These are phyloP conservation scores for Lasioglossum figueresi DNA, from an alignment of 2,888 invertebrate genomes.

Conservation along the genomic window DNA sequence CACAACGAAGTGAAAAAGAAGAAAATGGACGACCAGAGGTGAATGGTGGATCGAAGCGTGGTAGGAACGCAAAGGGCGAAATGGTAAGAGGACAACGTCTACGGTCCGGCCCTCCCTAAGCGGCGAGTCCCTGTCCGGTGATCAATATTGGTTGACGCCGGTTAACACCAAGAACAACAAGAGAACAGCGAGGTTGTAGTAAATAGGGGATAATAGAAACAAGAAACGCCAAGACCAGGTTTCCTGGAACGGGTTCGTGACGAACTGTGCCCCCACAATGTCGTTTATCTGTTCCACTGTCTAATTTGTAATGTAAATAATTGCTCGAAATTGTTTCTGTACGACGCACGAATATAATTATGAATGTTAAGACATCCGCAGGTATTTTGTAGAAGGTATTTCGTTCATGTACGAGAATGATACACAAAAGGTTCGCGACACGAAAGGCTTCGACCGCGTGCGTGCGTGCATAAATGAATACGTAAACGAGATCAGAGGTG, in stretches of 20 bases:
- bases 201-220: slow-evolving; percentile 4
- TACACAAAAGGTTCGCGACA: neutral
- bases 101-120: neutral
- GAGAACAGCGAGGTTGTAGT: neutral
- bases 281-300: neutral
- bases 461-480: slow-evolving; percentile 47
- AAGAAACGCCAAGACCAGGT: neutral
- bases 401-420: neutral
- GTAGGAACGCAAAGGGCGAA: neutral
- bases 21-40: neutral
- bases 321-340: neutral
- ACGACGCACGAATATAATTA: neutral
- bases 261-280: neutral
- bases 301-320: neutral
- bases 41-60: neutral
- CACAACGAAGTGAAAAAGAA: neutral
- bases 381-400: neutral
- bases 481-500: slow-evolving; percentile 33
- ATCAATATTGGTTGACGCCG: slow-evolving; percentile 14
- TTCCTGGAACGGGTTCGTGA: neutral
- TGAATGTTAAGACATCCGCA: neutral
- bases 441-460: neutral
- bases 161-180: slow-evolving; percentile 9
- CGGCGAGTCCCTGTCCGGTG: neutral
- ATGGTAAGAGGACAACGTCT: neutral